Evolutionary conservation across 2,888 invertebrate genomes (phyloP).

Genomic region (Hirtodrosophila confusa): DNA sequence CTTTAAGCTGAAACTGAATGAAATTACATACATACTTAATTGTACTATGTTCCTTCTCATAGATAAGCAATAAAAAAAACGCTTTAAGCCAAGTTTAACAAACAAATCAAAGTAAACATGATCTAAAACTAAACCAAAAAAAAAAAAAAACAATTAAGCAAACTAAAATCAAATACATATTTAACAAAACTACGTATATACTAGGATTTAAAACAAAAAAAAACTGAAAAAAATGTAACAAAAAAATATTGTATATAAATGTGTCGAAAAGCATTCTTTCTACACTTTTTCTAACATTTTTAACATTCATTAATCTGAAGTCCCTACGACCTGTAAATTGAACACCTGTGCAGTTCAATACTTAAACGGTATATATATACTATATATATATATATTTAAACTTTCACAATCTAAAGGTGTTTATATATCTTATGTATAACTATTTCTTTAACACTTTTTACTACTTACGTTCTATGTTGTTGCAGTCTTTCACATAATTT

Average conservation of each 20-base stretch:
- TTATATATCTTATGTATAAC: constrained; percentile 22
- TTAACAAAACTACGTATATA: constrained; percentile 36
- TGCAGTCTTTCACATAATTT: not conserved
- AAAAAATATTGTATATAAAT: constrained; percentile 52
- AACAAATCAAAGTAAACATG: constrained; percentile 68
- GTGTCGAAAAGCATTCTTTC: constrained; percentile 61
- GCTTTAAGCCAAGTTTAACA: constrained; percentile 72
- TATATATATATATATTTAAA: constrained; percentile 1
- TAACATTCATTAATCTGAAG: constrained; percentile 47
- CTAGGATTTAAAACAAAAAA: constrained; percentile 12
- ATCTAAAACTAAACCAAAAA: constrained; percentile 49
- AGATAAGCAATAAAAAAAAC: constrained; percentile 79
- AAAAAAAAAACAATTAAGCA: constrained; percentile 34
- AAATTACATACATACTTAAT: constrained; percentile 47
- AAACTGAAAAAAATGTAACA: constrained; percentile 32
- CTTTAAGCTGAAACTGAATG: constrained; percentile 62
- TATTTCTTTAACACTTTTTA: constrained; percentile 8
- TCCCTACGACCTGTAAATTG: constrained; percentile 25
- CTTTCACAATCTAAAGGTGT: constrained; percentile 21
- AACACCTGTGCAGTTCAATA: constrained; percentile 40
- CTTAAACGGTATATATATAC: constrained; percentile 30
- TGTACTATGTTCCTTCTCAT: constrained; percentile 79
- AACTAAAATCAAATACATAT: constrained; percentile 51
- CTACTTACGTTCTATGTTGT: constrained; percentile 1
- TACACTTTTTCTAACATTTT: constrained; percentile 68